Conservation (phyloP, 2,797 vertebrate genomes). For the Coranthus polyacanthus region DNA sequence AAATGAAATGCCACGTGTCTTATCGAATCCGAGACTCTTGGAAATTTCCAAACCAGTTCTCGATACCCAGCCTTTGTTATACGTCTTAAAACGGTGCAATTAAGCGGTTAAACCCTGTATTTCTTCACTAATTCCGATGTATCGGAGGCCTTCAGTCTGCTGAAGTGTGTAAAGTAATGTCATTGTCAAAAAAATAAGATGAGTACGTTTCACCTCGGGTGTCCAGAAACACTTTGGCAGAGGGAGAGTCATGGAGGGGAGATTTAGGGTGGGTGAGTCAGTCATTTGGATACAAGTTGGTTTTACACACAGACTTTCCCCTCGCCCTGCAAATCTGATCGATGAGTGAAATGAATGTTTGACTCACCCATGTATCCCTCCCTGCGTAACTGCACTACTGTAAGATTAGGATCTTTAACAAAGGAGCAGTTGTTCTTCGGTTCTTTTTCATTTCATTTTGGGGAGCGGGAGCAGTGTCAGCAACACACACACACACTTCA, state of each 20-base stretch:
- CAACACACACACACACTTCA: conserved; percentile 37
- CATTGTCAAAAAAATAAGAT: too few species aligned
- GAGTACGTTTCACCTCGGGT: too few species aligned
- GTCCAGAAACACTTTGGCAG: background rate
- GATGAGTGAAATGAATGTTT: conserved; percentile 50
- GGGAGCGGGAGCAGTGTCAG: conserved; percentile 39
- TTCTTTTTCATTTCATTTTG: conserved; percentile 28
- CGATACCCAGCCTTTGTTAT: too few species aligned
- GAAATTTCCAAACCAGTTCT: too few species aligned
- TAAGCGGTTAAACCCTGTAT: too few species aligned
- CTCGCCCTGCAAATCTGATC: conserved; percentile 26
- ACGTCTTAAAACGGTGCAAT: too few species aligned
- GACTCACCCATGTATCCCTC: conserved; percentile 24
- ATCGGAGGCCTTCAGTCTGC: too few species aligned
- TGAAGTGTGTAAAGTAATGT: too few species aligned
- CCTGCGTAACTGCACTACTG: background rate
- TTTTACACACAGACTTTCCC: conserved; percentile 13
- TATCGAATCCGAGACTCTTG: too few species aligned
- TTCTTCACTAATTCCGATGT: too few species aligned
- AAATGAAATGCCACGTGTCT: too few species aligned
- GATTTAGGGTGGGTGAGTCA: conserved; percentile 22
- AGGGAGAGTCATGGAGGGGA: background rate
- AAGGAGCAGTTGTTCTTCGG: conserved; percentile 61
- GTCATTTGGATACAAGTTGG: conserved; percentile 5
- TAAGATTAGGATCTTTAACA: conserved; percentile 45